phyloP scores from a whole-genome alignment of 2,797 vertebrate species.

The Acanthurus tractus region DNA sequence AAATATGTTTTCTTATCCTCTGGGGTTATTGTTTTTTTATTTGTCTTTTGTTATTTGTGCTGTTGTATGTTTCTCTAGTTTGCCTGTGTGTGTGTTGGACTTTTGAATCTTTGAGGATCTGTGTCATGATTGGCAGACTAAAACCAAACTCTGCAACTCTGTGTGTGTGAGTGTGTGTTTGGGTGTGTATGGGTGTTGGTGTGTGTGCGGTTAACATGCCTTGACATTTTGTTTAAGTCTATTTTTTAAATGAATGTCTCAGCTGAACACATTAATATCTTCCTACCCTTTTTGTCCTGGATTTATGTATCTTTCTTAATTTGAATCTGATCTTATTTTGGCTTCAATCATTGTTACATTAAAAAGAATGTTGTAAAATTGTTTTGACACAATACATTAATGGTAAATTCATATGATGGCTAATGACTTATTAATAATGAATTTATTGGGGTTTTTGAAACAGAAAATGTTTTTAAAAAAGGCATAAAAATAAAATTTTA shows the following conservation, averaged over 20 bases:
- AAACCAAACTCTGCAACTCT: neutral
- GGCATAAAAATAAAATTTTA: neutral
- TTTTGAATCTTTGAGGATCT: neutral
- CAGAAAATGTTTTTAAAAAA: neutral
- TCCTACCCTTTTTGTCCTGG: neutral
- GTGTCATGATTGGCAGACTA: neutral
- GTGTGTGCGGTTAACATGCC: neutral
- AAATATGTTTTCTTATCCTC: neutral
- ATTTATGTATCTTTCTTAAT: neutral
- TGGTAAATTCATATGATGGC: neutral
- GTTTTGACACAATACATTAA: neutral
- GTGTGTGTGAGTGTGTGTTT: neutral
- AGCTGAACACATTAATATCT: neutral
- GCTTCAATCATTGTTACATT: neutral
- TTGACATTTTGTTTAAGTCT: neutral
- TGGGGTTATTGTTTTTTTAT: neutral
- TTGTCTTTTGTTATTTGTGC: neutral
- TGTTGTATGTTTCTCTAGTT: neutral
- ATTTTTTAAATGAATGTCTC: neutral
- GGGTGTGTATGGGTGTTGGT: too few species aligned
- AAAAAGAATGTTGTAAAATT: neutral
- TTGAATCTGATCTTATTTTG: neutral
- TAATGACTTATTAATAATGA: neutral
- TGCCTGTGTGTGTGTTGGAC: neutral
- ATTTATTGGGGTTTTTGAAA: neutral